Evolutionary conservation across 2,797 vertebrate species (phyloP).

Genomic region (Novumbra hubbsi): DNA sequence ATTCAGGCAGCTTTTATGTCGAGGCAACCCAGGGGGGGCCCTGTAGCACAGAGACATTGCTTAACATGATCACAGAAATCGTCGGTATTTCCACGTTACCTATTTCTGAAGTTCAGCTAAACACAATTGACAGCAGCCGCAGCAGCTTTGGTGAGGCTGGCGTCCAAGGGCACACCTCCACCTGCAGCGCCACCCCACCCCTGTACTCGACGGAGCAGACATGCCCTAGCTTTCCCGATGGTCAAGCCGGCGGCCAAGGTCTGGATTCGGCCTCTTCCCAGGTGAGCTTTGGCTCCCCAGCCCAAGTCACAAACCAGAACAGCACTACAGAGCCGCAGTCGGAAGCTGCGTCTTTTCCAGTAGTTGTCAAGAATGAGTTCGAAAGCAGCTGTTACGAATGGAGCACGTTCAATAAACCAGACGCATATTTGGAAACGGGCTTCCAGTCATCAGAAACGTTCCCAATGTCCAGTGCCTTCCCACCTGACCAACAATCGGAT

Average conservation of each 20-base stretch:
- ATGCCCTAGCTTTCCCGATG: conserved; percentile 69
- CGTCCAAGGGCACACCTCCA: conserved; percentile 76
- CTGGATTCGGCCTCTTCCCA: conserved; percentile 74
- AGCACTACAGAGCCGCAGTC: conserved; percentile 67
- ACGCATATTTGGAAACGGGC: conserved; percentile 73
- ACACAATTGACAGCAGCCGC: conserved; percentile 63
- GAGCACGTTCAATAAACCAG: conserved; percentile 76
- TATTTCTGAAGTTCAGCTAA: conserved; percentile 78
- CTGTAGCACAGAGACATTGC: conserved; percentile 93
- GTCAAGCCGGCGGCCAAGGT: conserved; percentile 68
- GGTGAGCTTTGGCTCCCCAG: conserved; percentile 61
- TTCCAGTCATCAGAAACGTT: conserved; percentile 81
- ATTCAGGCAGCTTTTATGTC: conserved; percentile 97
- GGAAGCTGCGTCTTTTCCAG: conserved; percentile 77
- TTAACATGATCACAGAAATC: conserved; percentile 97
- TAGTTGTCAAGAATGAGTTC: conserved; percentile 86
- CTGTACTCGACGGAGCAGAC: conserved; percentile 76
- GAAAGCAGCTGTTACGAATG: conserved; percentile 88
- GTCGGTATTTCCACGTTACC: conserved; percentile 90
- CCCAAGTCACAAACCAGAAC: conserved; percentile 56
- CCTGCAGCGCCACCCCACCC: conserved; percentile 65
- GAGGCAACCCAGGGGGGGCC: conserved; percentile 89
- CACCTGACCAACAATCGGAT: conserved; percentile 78
- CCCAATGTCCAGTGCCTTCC: conserved; percentile 76
- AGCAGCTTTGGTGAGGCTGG: conserved; percentile 67